Evolutionary conservation across 2,113 vertebrate genomes (phyloP), one percentile per base, ranked within the genome.

Genomic region (Hippolais icterina): DNA sequence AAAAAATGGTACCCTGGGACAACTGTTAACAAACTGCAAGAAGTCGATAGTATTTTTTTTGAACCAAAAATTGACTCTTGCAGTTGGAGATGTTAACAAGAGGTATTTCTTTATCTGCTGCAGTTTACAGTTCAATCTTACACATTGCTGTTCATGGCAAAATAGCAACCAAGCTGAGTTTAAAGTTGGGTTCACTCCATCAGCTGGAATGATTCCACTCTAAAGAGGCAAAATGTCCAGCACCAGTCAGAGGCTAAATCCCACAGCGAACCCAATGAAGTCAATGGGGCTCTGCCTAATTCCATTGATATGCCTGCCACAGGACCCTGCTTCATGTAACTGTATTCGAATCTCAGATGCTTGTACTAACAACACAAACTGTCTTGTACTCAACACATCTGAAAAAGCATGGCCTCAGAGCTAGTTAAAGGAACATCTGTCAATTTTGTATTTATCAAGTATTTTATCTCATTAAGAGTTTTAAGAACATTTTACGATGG

Each of bases 201-300:
- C 47, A 60, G 41, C 35, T 70, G 59, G 35, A 80, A 90, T 11
- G 28, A 44, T 64, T 63, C 54, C 18, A 72, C 10, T 47, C 28
- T 5, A 24, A 69, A 79, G 57, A 86, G 22, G 23, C 20, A 83
- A 57, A 28, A 95, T 13, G 22, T 49, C 31, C 57, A 87, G 59
- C 70, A n/a, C 8, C 35, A 14, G 31, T 33, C 27, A 60, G 41
- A 65, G 56, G 42, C 46, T 87, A 13, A 64, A 10, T 57, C 79
- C 81, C 87, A 96, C 91, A 96, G 84, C 3, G 91, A 89, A 94
- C 82, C 59, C 93, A 96, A 6, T 77, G 93, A 97, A 95, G 96
- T 96, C 95, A 96, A 92, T 94, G 92, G 52, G 79, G 84, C 80
- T 78, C 68, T 69, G 28, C 6, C 33, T 85, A 47, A 69, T 27